phyloP scores from a whole-genome alignment of 1,140 invertebrate genomes.

The Ostrea denselamellosa region DNA sequence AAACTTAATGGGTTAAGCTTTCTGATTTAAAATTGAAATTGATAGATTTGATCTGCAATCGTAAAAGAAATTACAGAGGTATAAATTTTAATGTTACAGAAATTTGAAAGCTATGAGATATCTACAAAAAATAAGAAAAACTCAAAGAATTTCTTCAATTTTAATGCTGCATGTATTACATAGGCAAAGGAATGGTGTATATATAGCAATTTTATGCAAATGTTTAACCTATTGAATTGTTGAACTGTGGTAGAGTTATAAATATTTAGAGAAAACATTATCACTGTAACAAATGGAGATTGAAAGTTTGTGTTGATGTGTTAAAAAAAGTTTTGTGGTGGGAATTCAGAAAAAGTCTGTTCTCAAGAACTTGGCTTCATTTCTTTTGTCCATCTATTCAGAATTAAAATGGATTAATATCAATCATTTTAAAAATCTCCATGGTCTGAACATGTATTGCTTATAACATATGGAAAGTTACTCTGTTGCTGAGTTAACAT shows the following conservation, averaged over 20 bases:
- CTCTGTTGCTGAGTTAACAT: no score
- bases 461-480: no score
- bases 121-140: background rate
- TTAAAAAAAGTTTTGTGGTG: slow-evolving; percentile 8
- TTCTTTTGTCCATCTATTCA: no score
- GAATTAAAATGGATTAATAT: no score
- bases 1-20: background rate
- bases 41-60: background rate
- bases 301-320: background rate
- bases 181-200: background rate
- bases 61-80: background rate
- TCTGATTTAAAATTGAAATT: background rate
- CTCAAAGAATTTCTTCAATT: background rate
- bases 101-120: background rate
- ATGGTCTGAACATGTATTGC: no score
- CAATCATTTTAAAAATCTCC: no score
- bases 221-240: background rate
- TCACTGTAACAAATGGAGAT: background rate
- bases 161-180: background rate
- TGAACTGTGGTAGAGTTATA: background rate
- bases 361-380: background rate
- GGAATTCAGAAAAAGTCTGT: background rate
- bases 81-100: background rate
- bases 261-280: slow-evolving; percentile 21
- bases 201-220: background rate